Base-by-base conservation (phyloP, 2,797 vertebrate species). In the Sciaenops ocellatus region DNA sequence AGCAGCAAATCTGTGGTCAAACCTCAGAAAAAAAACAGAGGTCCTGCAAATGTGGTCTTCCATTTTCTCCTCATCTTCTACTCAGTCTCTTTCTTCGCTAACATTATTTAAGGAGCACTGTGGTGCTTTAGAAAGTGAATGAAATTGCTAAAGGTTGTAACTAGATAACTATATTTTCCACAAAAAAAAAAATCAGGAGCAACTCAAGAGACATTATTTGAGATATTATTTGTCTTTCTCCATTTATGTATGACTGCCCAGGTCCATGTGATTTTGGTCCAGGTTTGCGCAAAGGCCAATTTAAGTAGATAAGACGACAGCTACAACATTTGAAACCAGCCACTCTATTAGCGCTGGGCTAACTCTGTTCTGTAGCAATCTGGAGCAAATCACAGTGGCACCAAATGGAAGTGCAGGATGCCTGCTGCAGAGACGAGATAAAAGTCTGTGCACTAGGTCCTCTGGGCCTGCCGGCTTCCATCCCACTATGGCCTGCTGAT, bases 321-420 rank as follows among this genome's bases (percentile, higher is more conserved):
- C 66, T 20, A 52, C 66, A 83, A 52, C 17, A 64, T 81, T 54
- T 83, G 51, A 78, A 82, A 84, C 44, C 59, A 79, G 85, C 51
- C 59, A 65, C 66, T 76, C 70, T 66, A 78, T 85, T 79, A 85
- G 50, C 6, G 28, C 54, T 22, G 46, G 54, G 55, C 75, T 59
- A 66, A 22, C 64, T 87, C 73, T 42, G 73, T 79, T 87, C 48
- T 71, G 76, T 74, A 57, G 65, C 54, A 85, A 89, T 88, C 83
- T 82, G 79, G 89, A 91, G 86, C 90, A 90, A 88, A 92, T 92
- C 90, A 87, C 90, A 90, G 91, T 61, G 63, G 79, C 71, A 75
- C 73, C 76, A 76, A 85, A 87, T 84, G 61, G 71, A 87, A 80
- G 73, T 64, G 78, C 62, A 82, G 69, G 76, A 77, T 55, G 80